Conservation (phyloP, 2,888 invertebrate genomes). For the Drosophila glabriapex region DNA sequence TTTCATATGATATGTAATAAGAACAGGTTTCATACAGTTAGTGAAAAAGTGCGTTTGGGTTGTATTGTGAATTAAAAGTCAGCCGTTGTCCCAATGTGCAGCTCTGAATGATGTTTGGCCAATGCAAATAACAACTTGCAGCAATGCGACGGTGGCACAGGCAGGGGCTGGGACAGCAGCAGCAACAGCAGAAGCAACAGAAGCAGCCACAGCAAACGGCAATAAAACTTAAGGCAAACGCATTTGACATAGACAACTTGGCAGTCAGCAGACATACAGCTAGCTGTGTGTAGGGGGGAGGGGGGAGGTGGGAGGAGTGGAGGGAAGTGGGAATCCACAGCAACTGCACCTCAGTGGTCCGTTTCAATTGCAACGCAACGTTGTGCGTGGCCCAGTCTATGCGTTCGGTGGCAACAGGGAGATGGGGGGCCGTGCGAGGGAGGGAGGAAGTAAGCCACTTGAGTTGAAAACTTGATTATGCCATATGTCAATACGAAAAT, state of each 20-base stretch:
- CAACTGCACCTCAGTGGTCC: slow-evolving; percentile 45
- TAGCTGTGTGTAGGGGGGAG: neutral
- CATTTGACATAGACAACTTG: slow-evolving; percentile 77
- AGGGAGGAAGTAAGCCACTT: slow-evolving; percentile 34
- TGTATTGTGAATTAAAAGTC: neutral
- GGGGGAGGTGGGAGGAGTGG: neutral
- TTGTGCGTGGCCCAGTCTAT: slow-evolving; percentile 46
- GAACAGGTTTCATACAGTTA: neutral
- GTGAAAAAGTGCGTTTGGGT: neutral
- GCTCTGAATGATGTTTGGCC: slow-evolving; percentile 50
- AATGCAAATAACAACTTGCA: slow-evolving; percentile 61
- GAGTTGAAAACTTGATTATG: slow-evolving; percentile 68
- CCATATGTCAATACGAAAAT: slow-evolving; percentile 59
- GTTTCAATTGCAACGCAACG: slow-evolving; percentile 63
- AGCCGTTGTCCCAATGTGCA: slow-evolving; percentile 31
- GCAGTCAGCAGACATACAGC: slow-evolving; percentile 43
- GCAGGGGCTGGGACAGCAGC: no score
- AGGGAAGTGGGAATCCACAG: neutral
- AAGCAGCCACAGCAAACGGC: slow-evolving; percentile 18
- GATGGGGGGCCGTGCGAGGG: neutral
- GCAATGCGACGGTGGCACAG: slow-evolving; percentile 32
- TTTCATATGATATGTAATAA: neutral
- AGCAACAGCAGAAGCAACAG: slow-evolving; percentile 12
- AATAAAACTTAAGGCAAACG: slow-evolving; percentile 61
- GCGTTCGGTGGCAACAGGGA: neutral